Evolutionary conservation across 2,797 vertebrate genomes (phyloP), one percentile per base, ranked within the genome.

Genomic region (Orestias chungarensis): DNA sequence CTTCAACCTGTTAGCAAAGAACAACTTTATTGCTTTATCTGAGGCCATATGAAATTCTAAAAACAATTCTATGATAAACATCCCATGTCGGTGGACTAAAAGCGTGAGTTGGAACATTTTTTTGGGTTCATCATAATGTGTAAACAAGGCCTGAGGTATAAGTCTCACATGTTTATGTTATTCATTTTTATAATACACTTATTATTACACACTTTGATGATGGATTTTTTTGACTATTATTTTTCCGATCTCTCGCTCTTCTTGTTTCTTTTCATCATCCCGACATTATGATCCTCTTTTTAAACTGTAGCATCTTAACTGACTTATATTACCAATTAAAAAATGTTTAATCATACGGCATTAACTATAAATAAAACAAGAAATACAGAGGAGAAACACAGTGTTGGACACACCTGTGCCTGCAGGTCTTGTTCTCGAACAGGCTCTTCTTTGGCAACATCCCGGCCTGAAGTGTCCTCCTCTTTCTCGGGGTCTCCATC

Each of bases 331-430:
- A 55, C 8, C 27, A 31, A 18, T 15, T 55, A 3, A 15, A 29
- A 55, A 6, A 27, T 54, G 12, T 17, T 55, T 6, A 31, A 7
- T 55, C 6, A 17, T 57, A 25, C 50, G 12, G 50, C n/a, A 52
- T 4, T 27, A 27, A 14, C 6, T 25, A 52, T 52, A 52, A 52
- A 52, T 25, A 52, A 52, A 1, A 31, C 27, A 7, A 55, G 31
- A 54, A 55, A 31, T 3, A 27, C 7, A 55, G 31, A 31, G 70
- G 75, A 71, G 61, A 72, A 77, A 70, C 64, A 68, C 43, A 49
- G 75, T 82, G 79, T 80, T 61, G 42, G 52, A 74, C 78, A 78
- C 79, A 95, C 95, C 93, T 95, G 93, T 25, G 87, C 92, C 87
- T 93, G 90, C 71, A 95, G 89, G 65, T 93, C 87, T 79, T 89